Conservation (phyloP, 2,113 vertebrate genomes). For the Boulengerochromis microlepis region DNA sequence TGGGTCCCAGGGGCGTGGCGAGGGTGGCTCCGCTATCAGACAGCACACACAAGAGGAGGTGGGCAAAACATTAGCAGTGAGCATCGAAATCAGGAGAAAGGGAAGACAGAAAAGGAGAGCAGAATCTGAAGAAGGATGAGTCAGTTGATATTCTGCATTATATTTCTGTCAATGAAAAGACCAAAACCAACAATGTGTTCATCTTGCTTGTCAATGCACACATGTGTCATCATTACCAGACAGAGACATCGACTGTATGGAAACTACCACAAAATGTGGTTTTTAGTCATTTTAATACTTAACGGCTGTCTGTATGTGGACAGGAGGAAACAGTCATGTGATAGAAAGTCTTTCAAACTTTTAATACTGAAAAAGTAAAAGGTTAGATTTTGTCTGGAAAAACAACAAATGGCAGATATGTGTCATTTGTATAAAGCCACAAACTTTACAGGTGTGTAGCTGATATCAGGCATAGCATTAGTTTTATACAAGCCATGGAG, state of each 20-base stretch:
- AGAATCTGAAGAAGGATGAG: not conserved
- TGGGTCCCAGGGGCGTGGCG: constrained; percentile 82
- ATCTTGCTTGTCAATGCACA: not conserved
- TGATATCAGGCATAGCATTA: not conserved
- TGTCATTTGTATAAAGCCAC: not conserved
- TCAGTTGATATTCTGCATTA: not conserved
- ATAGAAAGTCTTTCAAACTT: not conserved
- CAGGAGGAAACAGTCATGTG: not conserved
- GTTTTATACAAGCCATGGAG: not conserved
- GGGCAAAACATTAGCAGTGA: constrained; percentile 77
- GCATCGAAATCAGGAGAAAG: constrained; percentile 34
- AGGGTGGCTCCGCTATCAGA: constrained; percentile 84
- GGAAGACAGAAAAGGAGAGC: not conserved
- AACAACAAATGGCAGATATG: constrained; percentile 2
- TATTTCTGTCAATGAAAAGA: not conserved
- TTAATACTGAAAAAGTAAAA: not conserved
- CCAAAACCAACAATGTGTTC: not conserved
- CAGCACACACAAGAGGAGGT: constrained; percentile 82
- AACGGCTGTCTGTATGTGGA: not conserved
- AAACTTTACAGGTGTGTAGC: not conserved
- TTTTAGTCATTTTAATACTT: not conserved
- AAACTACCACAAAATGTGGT: not conserved
- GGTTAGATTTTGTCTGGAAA: not conserved
- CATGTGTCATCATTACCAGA: not conserved
- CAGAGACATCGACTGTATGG: not conserved